These are phyloP conservation scores for Ophion slaviceki DNA, from an alignment of 2,888 invertebrate genomes.

Conservation along the genomic window DNA sequence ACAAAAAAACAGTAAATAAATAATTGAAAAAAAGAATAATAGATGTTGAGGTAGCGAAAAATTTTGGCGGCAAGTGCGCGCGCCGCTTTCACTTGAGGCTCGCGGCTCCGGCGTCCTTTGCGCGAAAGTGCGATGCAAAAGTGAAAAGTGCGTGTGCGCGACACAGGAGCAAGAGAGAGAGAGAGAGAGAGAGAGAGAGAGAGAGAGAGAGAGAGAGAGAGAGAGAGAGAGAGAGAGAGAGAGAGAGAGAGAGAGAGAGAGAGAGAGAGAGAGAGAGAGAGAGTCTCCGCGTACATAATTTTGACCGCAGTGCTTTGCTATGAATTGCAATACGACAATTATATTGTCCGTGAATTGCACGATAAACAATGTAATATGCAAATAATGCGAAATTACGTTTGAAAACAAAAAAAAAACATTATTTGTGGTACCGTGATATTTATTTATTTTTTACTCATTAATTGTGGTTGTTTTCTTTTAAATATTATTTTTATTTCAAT, in stretches of 20 bases:
- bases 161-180: background rate
- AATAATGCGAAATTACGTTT: too few species aligned
- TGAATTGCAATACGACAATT: background rate
- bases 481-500: background rate
- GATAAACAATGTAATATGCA: too few species aligned
- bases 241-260: background rate
- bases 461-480: background rate
- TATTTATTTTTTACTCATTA: too few species aligned
- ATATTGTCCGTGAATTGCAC: too few species aligned
- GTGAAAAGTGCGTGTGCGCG: too few species aligned
- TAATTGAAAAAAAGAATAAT: too few species aligned
- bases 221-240: background rate
- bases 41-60: background rate
- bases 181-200: background rate
- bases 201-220: background rate
- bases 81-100: conserved; percentile 42
- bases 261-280: background rate
- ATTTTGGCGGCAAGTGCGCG: background rate
- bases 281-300: background rate
- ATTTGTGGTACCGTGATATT: too few species aligned
- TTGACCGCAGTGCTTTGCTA: background rate
- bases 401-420: too few species aligned
- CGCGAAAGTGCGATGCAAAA: conserved; percentile 37
- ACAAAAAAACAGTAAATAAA: too few species aligned
- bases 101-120: conserved; percentile 2